Conservation (phyloP, 2,113 vertebrate species). For the Hippocampus guttulatus region DNA sequence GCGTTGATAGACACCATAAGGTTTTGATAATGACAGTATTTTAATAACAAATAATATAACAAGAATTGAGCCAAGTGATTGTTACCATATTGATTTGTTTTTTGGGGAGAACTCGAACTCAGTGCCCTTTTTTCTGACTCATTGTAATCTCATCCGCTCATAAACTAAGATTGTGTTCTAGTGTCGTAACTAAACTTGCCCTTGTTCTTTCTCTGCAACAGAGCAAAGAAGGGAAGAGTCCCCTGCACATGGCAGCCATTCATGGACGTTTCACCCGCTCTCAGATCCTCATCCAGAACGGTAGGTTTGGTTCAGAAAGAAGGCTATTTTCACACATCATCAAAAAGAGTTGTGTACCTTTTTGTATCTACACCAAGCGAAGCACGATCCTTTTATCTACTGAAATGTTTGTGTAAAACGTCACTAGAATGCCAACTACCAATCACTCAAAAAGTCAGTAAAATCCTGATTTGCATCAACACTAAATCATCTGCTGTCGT, state of each 20-base stretch:
- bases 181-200: not conserved
- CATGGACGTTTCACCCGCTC: conserved; percentile 95
- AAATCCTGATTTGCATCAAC: too few relatives aligned
- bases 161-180: not conserved
- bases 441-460: not conserved
- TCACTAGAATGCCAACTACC: not conserved
- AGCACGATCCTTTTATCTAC: not conserved
- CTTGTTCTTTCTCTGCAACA: conserved; percentile 40
- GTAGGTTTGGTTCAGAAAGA: conserved; percentile 59
- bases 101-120: not conserved
- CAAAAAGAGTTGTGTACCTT: not conserved
- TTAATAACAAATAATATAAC: not conserved
- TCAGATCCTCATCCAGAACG: conserved; percentile 97
- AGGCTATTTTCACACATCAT: not conserved
- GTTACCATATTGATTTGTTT: too few relatives aligned
- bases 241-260: conserved; percentile 96
- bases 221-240: conserved; percentile 98
- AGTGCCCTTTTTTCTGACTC: not conserved
- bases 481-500: too few relatives aligned
- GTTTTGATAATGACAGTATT: not conserved
- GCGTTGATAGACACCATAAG: not conserved
- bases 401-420: not conserved
- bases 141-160: not conserved
- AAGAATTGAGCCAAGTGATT: not conserved
- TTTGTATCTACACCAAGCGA: not conserved